Conservation (phyloP, 2,888 invertebrate genomes). For the Muscina levida region DNA sequence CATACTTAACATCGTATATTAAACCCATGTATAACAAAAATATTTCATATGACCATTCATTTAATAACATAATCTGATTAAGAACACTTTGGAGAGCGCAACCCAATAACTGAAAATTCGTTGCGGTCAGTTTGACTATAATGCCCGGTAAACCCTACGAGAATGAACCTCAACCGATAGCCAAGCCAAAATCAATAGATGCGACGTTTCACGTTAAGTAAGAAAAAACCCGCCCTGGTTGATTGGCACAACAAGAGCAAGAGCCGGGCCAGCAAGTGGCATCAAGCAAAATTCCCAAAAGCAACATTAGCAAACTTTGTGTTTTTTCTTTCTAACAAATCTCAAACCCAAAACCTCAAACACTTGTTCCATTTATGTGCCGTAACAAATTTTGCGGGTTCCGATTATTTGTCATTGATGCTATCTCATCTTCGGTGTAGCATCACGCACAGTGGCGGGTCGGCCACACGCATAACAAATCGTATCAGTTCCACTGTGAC, state of each 20-base stretch:
- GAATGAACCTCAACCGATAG: conserved; percentile 10
- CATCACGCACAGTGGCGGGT: conserved; percentile 26
- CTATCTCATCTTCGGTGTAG: conserved; percentile 24
- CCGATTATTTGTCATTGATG: conserved; percentile 72
- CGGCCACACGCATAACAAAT: conserved; percentile 74
- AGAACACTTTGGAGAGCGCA: conserved; percentile 14
- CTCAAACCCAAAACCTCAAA: conserved; percentile 12
- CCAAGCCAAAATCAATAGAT: conserved; percentile 8
- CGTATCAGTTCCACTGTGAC: conserved; percentile 76
- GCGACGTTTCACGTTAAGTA: background rate
- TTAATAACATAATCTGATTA: conserved; percentile 32
- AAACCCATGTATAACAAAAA: background rate
- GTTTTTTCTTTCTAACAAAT: background rate
- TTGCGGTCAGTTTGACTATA: background rate
- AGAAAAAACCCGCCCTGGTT: conserved; percentile 1
- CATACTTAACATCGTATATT: conserved; percentile 7
- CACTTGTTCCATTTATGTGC: conserved; percentile 65
- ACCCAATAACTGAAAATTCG: conserved; percentile 1
- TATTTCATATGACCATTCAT: background rate
- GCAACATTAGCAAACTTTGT: background rate
- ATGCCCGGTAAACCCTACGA: no score
- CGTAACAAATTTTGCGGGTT: conserved; percentile 76
- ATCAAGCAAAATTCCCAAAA: conserved; percentile 20
- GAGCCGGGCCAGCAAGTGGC: no score
- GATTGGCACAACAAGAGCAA: conserved; percentile 4